A percentile compares a stretch with the other conserved stretches of the same genome.
Evolutionary conservation across 2,888 invertebrate species (phyloP).

Genomic region (Oxyteleia sp.): DNA sequence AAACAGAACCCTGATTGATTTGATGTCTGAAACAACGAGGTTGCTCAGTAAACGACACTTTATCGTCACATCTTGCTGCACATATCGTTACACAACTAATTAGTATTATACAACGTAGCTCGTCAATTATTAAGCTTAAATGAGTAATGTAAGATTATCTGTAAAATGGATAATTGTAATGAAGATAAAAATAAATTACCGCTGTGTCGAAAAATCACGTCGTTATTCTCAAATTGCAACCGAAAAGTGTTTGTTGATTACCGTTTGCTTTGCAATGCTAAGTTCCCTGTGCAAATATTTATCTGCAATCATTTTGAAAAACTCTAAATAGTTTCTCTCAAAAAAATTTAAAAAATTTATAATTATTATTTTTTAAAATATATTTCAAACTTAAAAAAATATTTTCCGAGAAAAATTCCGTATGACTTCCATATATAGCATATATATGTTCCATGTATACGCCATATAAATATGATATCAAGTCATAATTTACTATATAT

Average conservation of each 20-base stretch:
- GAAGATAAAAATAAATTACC: background rate
- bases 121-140: conserved; percentile 64
- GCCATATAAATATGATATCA: no score
- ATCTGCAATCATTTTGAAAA: no score
- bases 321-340: no score
- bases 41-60: conserved; percentile 44
- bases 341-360: no score
- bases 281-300: no score
- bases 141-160: conserved; percentile 36
- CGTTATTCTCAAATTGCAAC: conserved; percentile 54
- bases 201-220: background rate
- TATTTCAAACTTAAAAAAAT: no score
- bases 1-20: background rate
- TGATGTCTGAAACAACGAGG: conserved; percentile 10
- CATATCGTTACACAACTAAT: conserved; percentile 59
- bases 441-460: no score
- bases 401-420: no score
- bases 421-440: no score
- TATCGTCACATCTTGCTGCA: conserved; percentile 34
- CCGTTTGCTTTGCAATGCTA: conserved; percentile 16
- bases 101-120: conserved; percentile 57
- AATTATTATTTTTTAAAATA: no score
- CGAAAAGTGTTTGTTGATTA: background rate
- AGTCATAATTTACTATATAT: no score
- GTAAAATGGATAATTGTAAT: conserved; percentile 37